These are phyloP conservation scores for Phyllostomus hastatus DNA, from an alignment of 2,113 vertebrate species.

Conservation along the genomic window DNA sequence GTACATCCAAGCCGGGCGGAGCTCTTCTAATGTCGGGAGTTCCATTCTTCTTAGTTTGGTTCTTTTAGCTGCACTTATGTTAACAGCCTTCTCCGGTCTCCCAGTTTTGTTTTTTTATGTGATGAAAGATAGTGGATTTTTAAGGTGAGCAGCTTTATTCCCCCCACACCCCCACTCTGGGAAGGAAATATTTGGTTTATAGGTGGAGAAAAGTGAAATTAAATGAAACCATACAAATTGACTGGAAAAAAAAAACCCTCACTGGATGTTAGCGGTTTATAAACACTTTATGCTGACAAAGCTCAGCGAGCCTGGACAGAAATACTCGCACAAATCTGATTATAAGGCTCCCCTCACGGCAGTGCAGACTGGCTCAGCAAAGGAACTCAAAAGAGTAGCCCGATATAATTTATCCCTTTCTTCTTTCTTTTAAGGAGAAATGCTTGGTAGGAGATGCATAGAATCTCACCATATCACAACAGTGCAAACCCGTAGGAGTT, in stretches of 20 bases:
- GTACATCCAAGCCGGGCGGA: neutral
- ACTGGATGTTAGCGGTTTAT: constrained; percentile 72
- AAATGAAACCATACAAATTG: constrained; percentile 73
- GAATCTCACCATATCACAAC: neutral
- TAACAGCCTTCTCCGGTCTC: neutral
- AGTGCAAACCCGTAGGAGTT: neutral
- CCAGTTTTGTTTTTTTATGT: neutral
- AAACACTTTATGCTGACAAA: constrained; percentile 73
- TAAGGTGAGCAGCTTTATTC: constrained; percentile 47
- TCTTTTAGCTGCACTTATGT: neutral
- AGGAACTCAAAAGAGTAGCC: constrained; percentile 48
- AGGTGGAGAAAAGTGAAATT: constrained; percentile 67
- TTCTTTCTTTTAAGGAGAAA: neutral
- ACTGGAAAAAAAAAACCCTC: neutral
- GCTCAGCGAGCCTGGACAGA: constrained; percentile 61
- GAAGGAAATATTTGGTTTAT: constrained; percentile 48
- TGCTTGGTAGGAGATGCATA: neutral
- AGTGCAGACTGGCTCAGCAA: neutral
- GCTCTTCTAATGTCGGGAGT: neutral
- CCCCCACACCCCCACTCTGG: neutral
- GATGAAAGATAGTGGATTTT: constrained; percentile 39
- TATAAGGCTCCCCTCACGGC: constrained; percentile 57
- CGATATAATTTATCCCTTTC: neutral
- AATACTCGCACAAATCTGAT: constrained; percentile 76
- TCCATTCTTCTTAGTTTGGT: neutral